A percentile compares a stretch with the other conserved stretches of the same genome.
These are phyloP conservation scores for Teleogryllus occipitalis DNA, from an alignment of 1,140 invertebrate genomes.

Conservation along the genomic window DNA sequence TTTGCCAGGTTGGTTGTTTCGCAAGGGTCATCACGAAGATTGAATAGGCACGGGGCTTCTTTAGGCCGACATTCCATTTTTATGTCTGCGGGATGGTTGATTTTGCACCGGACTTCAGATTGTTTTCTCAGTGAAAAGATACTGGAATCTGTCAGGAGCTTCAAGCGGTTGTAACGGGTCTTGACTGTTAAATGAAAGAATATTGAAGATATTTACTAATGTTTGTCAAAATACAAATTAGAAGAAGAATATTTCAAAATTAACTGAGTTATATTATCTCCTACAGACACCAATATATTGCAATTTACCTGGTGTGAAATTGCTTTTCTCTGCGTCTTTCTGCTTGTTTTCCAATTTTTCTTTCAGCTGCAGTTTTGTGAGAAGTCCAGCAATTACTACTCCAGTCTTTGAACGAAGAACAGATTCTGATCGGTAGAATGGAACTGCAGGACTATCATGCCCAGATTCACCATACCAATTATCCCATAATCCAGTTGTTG, in stretches of 20 bases:
- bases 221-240: neutral
- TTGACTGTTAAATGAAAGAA: neutral
- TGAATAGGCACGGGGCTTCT: conserved; percentile 58
- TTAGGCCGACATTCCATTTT: conserved; percentile 42
- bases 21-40: conserved; percentile 66
- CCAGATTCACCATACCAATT: conserved; percentile 52
- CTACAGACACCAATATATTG: neutral
- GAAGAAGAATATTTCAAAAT: neutral
- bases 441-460: conserved; percentile 23
- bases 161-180: conserved; percentile 22
- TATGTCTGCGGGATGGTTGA: conserved; percentile 27
- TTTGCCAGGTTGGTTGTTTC: conserved; percentile 60
- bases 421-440: conserved; percentile 37
- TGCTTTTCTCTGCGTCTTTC: conserved; percentile 21
- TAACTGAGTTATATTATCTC: too few species aligned
- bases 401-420: conserved; percentile 43
- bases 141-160: conserved; percentile 33
- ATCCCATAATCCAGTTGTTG: conserved; percentile 29
- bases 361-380: conserved; percentile 36
- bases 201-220: neutral
- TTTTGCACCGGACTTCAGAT: conserved; percentile 38
- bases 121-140: conserved; percentile 36
- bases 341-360: conserved; percentile 22
- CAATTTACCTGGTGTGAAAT: conserved; percentile 20
- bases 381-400: conserved; percentile 38